A percentile compares a stretch with the other conserved stretches of the same genome.
These are phyloP conservation scores for Rallus limicola DNA, from an alignment of 2,113 vertebrate genomes.

Conservation along the genomic window DNA sequence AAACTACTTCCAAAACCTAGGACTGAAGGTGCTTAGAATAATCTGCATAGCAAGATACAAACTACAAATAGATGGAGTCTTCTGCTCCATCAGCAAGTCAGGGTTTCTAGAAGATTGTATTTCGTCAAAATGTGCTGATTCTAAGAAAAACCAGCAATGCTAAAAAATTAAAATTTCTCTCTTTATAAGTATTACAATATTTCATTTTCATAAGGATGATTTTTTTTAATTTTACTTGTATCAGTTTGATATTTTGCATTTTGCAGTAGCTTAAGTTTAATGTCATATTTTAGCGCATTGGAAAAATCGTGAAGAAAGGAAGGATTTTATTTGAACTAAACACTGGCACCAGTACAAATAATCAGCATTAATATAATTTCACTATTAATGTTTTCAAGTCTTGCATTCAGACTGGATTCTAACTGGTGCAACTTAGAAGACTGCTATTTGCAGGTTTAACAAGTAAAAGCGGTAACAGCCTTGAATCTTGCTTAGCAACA, in stretches of 20 bases:
- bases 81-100: neutral
- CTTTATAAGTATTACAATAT: neutral
- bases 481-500: neutral
- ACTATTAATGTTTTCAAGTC: neutral
- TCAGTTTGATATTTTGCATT: neutral
- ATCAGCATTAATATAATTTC: neutral
- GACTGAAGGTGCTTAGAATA: neutral
- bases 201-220: neutral
- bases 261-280: neutral
- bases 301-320: accelerated
- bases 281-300: neutral
- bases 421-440: neutral
- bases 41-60: neutral
- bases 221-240: neutral
- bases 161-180: neutral
- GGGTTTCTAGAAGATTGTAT: neutral
- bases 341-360: neutral
- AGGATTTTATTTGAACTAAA: neutral
- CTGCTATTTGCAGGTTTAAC: slow-evolving; percentile 5
- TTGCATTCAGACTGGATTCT: neutral
- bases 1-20: neutral
- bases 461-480: neutral
- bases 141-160: neutral
- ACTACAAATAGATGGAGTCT: neutral
- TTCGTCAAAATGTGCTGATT: neutral